phyloP scores from a whole-genome alignment of 2,113 vertebrate genomes.

The Brienomyrus brachyistius region DNA sequence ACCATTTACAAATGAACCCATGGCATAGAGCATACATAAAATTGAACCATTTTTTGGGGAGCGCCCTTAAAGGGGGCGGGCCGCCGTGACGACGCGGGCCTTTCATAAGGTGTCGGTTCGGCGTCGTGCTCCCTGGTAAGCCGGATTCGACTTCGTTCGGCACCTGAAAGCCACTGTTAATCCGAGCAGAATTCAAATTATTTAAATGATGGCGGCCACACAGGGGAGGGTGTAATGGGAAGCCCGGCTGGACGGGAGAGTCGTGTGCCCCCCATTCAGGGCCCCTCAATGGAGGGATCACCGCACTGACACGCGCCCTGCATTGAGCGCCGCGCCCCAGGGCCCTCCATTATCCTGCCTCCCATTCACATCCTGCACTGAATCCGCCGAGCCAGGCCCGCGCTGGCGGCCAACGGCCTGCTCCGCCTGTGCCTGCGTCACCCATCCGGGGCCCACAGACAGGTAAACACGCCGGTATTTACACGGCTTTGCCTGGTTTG shows the following conservation, averaged over 20 bases:
- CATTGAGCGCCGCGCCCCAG: neutral
- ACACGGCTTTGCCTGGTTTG: conserved; percentile 64
- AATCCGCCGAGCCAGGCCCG: conserved; percentile 68
- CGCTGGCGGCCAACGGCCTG: conserved; percentile 43
- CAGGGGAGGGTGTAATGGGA: conserved; percentile 45
- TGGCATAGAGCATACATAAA: conserved; percentile 63
- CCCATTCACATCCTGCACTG: conserved; percentile 60
- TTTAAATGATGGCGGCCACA: conserved; percentile 47
- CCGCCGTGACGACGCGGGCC: conserved; percentile 51
- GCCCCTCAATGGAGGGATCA: conserved; percentile 9
- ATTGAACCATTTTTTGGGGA: conserved; percentile 52
- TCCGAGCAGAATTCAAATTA: conserved; percentile 51
- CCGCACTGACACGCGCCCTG: neutral
- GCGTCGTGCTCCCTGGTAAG: conserved; percentile 45
- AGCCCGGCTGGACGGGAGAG: conserved; percentile 38
- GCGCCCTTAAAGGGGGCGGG: conserved; percentile 48
- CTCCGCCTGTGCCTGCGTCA: conserved; percentile 47
- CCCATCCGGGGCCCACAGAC: conserved; percentile 69
- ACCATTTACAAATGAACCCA: conserved; percentile 54
- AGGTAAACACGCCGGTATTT: conserved; percentile 85
- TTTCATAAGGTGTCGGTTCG: conserved; percentile 44
- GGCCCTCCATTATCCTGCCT: conserved; percentile 55
- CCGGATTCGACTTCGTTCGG: conserved; percentile 43
- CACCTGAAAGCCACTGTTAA: conserved; percentile 54
- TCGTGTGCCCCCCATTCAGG: conserved; percentile 10